Conservation (phyloP, 2,888 invertebrate species). For the Drosophila trichaetosa region DNA sequence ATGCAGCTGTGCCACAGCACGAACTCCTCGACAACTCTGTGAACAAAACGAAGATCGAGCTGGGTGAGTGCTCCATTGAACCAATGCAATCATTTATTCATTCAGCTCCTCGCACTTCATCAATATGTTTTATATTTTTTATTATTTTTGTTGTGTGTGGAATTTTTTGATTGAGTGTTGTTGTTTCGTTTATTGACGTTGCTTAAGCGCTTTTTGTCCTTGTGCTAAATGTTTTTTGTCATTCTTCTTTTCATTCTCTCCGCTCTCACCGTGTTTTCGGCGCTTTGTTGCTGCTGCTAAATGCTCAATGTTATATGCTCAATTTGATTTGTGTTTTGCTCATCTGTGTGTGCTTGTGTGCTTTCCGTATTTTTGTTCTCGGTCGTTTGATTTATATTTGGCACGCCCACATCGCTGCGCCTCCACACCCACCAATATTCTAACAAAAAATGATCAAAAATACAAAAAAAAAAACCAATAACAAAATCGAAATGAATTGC, state of each 20-base stretch:
- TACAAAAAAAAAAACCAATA: slow-evolving; percentile 25
- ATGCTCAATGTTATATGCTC: neutral
- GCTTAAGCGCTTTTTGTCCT: slow-evolving; percentile 39
- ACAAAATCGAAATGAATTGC: slow-evolving; percentile 33
- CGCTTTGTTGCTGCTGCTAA: slow-evolving; percentile 40
- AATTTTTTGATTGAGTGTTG: slow-evolving; percentile 15
- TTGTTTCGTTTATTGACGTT: slow-evolving; percentile 22
- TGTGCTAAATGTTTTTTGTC: slow-evolving; percentile 61
- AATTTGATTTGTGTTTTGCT: slow-evolving; percentile 49
- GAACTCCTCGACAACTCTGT: slow-evolving; percentile 94
- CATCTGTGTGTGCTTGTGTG: slow-evolving; percentile 56
- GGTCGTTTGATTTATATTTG: slow-evolving; percentile 65
- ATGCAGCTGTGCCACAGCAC: slow-evolving; percentile 94
- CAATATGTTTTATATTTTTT: slow-evolving; percentile 5
- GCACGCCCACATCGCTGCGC: slow-evolving; percentile 53
- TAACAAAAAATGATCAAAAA: slow-evolving; percentile 12
- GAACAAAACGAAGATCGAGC: slow-evolving; percentile 93
- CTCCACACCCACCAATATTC: slow-evolving; percentile 7
- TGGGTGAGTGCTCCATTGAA: slow-evolving; percentile 84
- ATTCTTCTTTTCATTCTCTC: slow-evolving; percentile 50
- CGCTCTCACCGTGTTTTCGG: slow-evolving; percentile 40
- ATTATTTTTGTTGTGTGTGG: slow-evolving; percentile 17
- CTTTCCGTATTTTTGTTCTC: slow-evolving; percentile 48
- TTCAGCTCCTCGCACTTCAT: slow-evolving; percentile 29
- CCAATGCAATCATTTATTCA: neutral